Evolutionary conservation across 2,888 invertebrate species (phyloP).

Genomic region (Tupiocoris notatus): DNA sequence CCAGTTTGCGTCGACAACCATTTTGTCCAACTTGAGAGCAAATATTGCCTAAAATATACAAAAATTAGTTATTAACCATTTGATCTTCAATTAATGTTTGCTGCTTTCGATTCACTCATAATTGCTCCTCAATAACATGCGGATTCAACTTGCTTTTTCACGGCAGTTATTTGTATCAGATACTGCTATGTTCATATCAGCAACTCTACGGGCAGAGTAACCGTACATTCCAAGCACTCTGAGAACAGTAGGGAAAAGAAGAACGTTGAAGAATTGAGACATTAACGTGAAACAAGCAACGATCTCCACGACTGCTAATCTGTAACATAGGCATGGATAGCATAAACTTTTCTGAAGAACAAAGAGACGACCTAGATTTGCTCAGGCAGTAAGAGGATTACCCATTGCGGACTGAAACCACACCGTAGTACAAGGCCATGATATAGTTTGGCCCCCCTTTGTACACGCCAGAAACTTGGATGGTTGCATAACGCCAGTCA

Average conservation of each 20-base stretch:
- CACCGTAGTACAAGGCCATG: conserved; percentile 15
- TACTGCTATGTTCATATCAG: conserved; percentile 35
- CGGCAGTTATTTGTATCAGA: conserved; percentile 27
- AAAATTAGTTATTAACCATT: too few relatives aligned
- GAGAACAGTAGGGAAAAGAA: conserved; percentile 11
- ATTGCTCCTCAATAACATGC: too few relatives aligned
- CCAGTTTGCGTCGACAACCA: conserved; percentile 40
- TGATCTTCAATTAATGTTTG: too few relatives aligned
- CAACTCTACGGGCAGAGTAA: conserved; percentile 11
- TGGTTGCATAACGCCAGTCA: conserved; percentile 4
- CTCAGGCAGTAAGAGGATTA: background rate
- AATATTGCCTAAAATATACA: conserved; percentile 25
- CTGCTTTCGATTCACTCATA: too few relatives aligned
- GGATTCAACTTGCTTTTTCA: conserved; percentile 20
- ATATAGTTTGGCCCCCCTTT: conserved; percentile 19
- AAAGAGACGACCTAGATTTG: too few relatives aligned
- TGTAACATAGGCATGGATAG: too few relatives aligned
- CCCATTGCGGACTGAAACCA: background rate
- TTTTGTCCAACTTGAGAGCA: conserved; percentile 41
- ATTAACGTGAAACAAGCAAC: background rate
- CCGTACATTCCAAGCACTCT: conserved; percentile 21
- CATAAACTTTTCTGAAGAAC: too few relatives aligned
- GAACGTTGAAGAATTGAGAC: conserved; percentile 22
- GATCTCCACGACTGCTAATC: conserved; percentile 5
- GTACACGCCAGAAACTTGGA: conserved; percentile 21